These are phyloP conservation scores for Netelia virgata DNA, from an alignment of 2,888 invertebrate species.

Conservation along the genomic window DNA sequence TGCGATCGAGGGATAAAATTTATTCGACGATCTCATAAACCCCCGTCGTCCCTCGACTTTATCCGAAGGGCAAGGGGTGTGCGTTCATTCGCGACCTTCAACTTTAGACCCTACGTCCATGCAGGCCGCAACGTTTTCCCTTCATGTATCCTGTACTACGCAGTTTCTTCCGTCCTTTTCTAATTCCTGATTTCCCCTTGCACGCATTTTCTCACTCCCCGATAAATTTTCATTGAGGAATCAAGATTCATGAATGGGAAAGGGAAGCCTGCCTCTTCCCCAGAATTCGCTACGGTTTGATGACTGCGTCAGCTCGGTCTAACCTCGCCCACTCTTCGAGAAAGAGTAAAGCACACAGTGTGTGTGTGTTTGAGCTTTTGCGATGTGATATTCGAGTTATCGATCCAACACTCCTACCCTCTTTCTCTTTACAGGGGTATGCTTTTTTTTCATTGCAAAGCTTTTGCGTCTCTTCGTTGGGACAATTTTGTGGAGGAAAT, in stretches of 20 bases:
- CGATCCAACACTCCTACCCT: conserved; percentile 41
- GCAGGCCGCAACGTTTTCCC: conserved; percentile 65
- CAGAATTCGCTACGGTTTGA: conserved; percentile 56
- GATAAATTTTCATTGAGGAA: conserved; percentile 67
- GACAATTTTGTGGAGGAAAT: conserved; percentile 20
- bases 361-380: conserved; percentile 11
- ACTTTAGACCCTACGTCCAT: conserved; percentile 68
- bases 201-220: conserved; percentile 13
- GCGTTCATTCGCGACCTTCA: conserved; percentile 71
- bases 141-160: conserved; percentile 52
- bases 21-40: neutral
- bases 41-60: conserved; percentile 51
- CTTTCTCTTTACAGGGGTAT: conserved; percentile 1
- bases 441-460: conserved; percentile 7
- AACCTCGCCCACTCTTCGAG: conserved; percentile 1
- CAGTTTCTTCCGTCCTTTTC: conserved; percentile 65
- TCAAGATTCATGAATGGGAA: conserved; percentile 71
- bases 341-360: neutral
- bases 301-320: neutral
- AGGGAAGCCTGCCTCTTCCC: conserved; percentile 45
- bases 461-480: conserved; percentile 14
- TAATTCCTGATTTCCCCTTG: conserved; percentile 45
- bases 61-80: conserved; percentile 32
- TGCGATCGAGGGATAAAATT: conserved; percentile 30
- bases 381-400: conserved; percentile 39